Conservation (phyloP, 2,113 vertebrate genomes). For the Pristiophorus japonicus region DNA sequence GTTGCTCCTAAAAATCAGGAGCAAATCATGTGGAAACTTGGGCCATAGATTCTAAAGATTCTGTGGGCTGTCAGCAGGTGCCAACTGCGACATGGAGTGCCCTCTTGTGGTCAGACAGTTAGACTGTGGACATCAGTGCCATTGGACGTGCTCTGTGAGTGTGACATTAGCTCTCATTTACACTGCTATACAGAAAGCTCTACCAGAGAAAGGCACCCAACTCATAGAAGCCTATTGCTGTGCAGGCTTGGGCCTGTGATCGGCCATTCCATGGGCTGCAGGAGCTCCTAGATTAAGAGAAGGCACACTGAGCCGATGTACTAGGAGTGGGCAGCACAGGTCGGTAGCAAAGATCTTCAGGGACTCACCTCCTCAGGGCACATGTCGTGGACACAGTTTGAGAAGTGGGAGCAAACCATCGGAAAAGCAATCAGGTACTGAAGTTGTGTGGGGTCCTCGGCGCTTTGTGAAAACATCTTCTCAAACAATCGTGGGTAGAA, state of each 20-base stretch:
- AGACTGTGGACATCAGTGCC: neutral
- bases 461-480: conserved; percentile 71
- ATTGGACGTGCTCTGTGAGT: too few species aligned
- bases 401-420: conserved; percentile 69
- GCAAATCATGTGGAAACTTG: too few species aligned
- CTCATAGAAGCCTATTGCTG: too few species aligned
- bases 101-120: neutral
- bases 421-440: conserved; percentile 77
- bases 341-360: neutral
- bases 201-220: too few species aligned
- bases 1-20: too few species aligned
- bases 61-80: too few species aligned
- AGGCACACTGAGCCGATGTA: neutral
- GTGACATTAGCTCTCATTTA: neutral
- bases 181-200: neutral
- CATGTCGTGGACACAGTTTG: conserved; percentile 61
- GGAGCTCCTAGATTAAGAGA: neutral
- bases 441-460: conserved; percentile 68
- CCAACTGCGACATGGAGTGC: neutral
- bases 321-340: neutral
- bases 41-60: too few species aligned
- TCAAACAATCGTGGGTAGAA: conserved; percentile 73
- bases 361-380: conserved; percentile 87
- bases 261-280: too few species aligned
- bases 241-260: too few species aligned